phyloP scores from a whole-genome alignment of 2,113 vertebrate genomes.

The Hoplias malabaricus region DNA sequence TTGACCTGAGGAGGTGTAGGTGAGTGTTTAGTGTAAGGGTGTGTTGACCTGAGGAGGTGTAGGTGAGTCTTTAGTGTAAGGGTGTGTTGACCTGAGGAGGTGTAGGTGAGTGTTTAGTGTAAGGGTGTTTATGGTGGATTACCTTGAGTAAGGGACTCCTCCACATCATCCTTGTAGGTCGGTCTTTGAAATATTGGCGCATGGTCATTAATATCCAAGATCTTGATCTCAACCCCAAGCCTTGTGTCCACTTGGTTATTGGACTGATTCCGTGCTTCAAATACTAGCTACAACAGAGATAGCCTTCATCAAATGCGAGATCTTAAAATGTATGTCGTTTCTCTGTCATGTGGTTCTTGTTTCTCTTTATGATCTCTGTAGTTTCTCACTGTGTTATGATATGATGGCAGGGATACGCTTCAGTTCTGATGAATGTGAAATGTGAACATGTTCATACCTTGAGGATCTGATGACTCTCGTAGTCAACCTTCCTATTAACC shows the following conservation, averaged over 20 bases:
- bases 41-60: not conserved
- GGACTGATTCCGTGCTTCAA: constrained; percentile 27
- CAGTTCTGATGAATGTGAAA: too few species aligned
- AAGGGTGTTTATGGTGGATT: not conserved
- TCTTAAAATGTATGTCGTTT: too few species aligned
- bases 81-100: constrained; percentile 2
- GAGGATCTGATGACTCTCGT: not conserved
- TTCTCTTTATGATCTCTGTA: too few species aligned
- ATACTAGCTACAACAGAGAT: not conserved
- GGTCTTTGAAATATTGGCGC: constrained; percentile 9
- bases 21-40: too few species aligned
- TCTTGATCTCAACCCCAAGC: constrained; percentile 43
- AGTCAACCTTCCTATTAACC: constrained; percentile 31
- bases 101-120: too few species aligned
- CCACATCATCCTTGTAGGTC: not conserved
- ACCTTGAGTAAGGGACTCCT: constrained; percentile 45
- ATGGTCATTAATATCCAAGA: constrained; percentile 48
- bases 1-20: constrained; percentile 8
- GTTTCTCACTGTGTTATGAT: too few species aligned
- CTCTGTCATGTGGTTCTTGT: too few species aligned
- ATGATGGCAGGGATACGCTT: too few species aligned
- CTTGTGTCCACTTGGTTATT: constrained; percentile 32
- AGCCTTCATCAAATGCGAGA: too few species aligned
- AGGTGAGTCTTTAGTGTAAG: too few species aligned
- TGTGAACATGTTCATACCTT: constrained; percentile 17